Percentiles rank a stretch among this genome's conserved stretches.
Evolutionary conservation across 1,140 invertebrate species (phyloP).

Genomic region (Augochlora pura): DNA sequence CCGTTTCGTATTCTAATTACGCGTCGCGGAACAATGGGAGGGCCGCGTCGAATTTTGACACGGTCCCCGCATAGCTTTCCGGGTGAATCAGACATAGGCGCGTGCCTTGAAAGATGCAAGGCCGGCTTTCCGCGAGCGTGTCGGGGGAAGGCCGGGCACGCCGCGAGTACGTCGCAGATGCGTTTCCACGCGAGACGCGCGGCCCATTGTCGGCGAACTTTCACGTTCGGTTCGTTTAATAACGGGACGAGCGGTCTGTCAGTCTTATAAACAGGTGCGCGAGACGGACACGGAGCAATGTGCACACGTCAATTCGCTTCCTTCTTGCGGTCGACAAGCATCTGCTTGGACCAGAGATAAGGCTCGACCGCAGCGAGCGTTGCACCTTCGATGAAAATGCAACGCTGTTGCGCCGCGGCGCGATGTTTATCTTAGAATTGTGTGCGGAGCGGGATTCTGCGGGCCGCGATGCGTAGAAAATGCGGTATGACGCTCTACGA

Average conservation of each 20-base stretch:
- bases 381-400: no score
- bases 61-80: slow-evolving; percentile 33
- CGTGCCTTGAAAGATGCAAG: slow-evolving; percentile 42
- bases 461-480: no score
- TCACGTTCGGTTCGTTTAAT: slow-evolving; percentile 37
- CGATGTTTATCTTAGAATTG: no score
- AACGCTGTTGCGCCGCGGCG: no score
- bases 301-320: neutral
- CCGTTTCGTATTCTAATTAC: slow-evolving; percentile 32
- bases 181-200: neutral
- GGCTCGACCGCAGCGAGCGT: no score
- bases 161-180: neutral
- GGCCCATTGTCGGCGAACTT: neutral
- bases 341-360: no score
- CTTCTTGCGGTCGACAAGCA: no score
- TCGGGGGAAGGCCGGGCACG: neutral
- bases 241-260: neutral
- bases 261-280: slow-evolving; percentile 39
- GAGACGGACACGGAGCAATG: slow-evolving; percentile 39
- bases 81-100: slow-evolving; percentile 27
- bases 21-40: slow-evolving; percentile 30
- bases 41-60: slow-evolving; percentile 39
- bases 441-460: no score
- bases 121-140: slow-evolving; percentile 7
- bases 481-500: no score